These are phyloP conservation scores for Azorinus chamasolen DNA, from an alignment of 2,888 invertebrate species.

Conservation along the genomic window DNA sequence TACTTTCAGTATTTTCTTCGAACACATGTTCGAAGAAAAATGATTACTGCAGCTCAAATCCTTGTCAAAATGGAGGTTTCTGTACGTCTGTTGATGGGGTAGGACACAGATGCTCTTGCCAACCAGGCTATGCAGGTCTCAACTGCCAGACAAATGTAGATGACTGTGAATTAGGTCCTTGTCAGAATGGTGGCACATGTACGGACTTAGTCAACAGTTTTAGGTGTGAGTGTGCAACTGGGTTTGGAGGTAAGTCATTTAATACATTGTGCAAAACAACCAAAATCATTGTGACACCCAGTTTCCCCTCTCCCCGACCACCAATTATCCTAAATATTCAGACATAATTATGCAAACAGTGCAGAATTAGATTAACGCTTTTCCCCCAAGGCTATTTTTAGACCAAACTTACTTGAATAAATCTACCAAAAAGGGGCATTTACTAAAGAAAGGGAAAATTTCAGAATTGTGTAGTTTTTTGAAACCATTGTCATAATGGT, in stretches of 20 bases:
- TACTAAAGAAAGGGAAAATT: too few relatives aligned
- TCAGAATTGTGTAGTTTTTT: too few relatives aligned
- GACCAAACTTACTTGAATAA: too few relatives aligned
- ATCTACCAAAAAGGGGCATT: too few relatives aligned
- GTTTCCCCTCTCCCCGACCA: too few relatives aligned
- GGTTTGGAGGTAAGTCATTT: constrained; percentile 72
- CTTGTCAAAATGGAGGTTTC: constrained; percentile 63
- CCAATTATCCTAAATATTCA: too few relatives aligned
- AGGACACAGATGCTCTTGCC: constrained; percentile 70
- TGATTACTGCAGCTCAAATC: constrained; percentile 58
- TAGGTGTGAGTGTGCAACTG: constrained; percentile 71
- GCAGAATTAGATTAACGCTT: too few relatives aligned
- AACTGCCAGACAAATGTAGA: constrained; percentile 85
- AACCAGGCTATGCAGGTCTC: constrained; percentile 69
- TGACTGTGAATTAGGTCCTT: constrained; percentile 84
- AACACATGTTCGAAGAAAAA: constrained; percentile 48
- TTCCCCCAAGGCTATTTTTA: too few relatives aligned
- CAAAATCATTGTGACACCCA: too few relatives aligned
- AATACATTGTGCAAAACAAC: too few relatives aligned
- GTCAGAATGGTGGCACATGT: constrained; percentile 33
- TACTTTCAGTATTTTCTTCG: constrained; percentile 66
- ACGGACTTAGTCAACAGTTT: constrained; percentile 47
- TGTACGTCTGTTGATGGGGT: constrained; percentile 30
- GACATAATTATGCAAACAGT: too few relatives aligned
- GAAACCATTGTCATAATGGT: too few relatives aligned